These are phyloP conservation scores for Hypolimnas misippus DNA, from an alignment of 2,888 invertebrate genomes.

Conservation along the genomic window DNA sequence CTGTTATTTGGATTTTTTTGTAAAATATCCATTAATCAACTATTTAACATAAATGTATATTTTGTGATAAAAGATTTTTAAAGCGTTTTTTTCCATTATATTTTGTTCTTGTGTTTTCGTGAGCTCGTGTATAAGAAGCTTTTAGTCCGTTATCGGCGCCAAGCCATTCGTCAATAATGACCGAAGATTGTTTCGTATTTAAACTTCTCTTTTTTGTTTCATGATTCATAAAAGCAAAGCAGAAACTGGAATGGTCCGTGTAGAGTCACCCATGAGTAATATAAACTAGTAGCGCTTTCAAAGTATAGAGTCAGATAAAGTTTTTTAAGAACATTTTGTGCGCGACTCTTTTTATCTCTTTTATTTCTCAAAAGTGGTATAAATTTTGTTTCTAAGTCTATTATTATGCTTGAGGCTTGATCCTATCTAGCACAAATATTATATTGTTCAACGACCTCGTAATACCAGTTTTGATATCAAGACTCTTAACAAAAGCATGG, in stretches of 20 bases:
- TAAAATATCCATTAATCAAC: no score
- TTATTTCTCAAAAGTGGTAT: neutral
- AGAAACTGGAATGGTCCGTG: neutral
- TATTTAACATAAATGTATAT: no score
- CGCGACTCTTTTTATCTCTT: neutral
- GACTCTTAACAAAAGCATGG: slow-evolving; percentile 26
- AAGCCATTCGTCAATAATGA: slow-evolving; percentile 74
- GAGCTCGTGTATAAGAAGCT: slow-evolving; percentile 64
- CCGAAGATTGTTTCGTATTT: slow-evolving; percentile 60
- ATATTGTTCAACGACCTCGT: slow-evolving; percentile 35
- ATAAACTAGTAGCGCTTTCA: neutral
- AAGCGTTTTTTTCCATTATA: neutral
- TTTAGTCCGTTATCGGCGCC: slow-evolving; percentile 66
- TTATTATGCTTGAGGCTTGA: slow-evolving; percentile 16
- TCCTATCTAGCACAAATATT: slow-evolving; percentile 28
- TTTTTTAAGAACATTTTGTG: neutral
- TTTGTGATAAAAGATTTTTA: neutral
- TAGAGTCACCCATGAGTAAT: neutral
- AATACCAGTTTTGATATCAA: slow-evolving; percentile 33
- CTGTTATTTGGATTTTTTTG: no score
- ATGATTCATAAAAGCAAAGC: slow-evolving; percentile 13
- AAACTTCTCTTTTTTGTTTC: slow-evolving; percentile 44
- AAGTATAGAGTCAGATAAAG: neutral
- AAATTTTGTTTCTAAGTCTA: neutral
- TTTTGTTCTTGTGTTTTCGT: slow-evolving; percentile 2